Conservation (phyloP, 2,888 invertebrate genomes). For the Synanthedon formicaeformis region DNA sequence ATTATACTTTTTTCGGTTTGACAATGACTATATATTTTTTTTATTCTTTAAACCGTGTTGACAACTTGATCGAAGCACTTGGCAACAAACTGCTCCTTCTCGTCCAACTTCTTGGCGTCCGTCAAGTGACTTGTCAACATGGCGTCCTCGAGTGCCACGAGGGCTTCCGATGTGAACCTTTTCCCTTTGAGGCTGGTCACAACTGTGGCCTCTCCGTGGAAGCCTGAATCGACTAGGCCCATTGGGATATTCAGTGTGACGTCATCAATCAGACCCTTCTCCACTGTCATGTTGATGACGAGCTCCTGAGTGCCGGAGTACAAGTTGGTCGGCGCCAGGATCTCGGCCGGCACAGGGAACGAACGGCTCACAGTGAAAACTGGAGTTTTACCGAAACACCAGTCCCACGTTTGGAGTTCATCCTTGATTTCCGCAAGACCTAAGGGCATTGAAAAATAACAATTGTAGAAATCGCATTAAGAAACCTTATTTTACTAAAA, state of each 20-base stretch:
- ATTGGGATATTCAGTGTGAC: conserved; percentile 75
- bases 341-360: conserved; percentile 70
- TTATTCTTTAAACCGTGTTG: conserved; percentile 50
- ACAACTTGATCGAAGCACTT: conserved; percentile 74
- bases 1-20: not conserved
- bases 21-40: not conserved
- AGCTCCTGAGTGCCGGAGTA: conserved; percentile 62
- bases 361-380: conserved; percentile 79
- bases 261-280: conserved; percentile 75
- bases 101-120: conserved; percentile 51
- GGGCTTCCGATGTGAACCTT: conserved; percentile 74
- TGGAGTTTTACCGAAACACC: conserved; percentile 90
- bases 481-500: too few species aligned
- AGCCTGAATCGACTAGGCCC: conserved; percentile 70
- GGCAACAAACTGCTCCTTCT: conserved; percentile 72
- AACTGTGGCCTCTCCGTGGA: conserved; percentile 74
- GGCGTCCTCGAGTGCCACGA: conserved; percentile 70
- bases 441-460: conserved; percentile 16
- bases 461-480: too few species aligned
- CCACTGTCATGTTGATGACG: conserved; percentile 74
- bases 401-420: conserved; percentile 84
- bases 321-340: conserved; percentile 50
- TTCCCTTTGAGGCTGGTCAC: conserved; percentile 76
- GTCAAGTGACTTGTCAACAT: conserved; percentile 49
- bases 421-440: conserved; percentile 78